Percentiles rank a stretch among this genome's conserved stretches.
Evolutionary conservation across 2,797 vertebrate species (phyloP).

Genomic region (Heteromormyrus szaboi): DNA sequence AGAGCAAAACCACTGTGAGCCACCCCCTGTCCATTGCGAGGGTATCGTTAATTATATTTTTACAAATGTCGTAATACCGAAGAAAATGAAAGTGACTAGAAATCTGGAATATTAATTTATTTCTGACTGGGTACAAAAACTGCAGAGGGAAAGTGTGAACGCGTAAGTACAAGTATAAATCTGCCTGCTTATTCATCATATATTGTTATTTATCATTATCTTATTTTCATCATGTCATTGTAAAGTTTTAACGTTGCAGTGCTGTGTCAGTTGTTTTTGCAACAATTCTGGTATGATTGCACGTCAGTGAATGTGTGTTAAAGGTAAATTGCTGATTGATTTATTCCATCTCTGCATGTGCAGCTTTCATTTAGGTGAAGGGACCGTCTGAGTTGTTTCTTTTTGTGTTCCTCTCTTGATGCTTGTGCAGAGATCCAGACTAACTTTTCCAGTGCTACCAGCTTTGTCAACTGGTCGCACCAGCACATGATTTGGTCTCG

Average conservation of each 20-base stretch:
- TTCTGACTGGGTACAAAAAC: background rate
- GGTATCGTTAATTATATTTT: background rate
- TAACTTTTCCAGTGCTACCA: background rate
- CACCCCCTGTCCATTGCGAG: background rate
- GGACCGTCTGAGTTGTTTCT: background rate
- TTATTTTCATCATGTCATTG: background rate
- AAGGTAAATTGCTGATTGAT: background rate
- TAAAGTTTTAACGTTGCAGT: background rate
- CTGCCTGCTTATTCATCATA: background rate
- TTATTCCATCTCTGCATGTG: background rate
- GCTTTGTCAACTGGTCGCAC: background rate
- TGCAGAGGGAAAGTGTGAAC: background rate
- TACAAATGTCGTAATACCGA: background rate
- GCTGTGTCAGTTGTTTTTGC: background rate
- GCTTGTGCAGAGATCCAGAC: background rate
- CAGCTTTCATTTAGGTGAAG: background rate
- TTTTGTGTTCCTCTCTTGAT: background rate
- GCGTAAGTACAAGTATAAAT: background rate
- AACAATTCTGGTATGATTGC: background rate
- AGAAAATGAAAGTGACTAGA: background rate
- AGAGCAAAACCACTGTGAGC: background rate
- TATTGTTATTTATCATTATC: background rate
- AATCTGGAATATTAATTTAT: background rate
- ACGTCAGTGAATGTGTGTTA: background rate
- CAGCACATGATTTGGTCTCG: background rate